Evolutionary conservation across 2,888 invertebrate genomes (phyloP).

Genomic region (Platycnemis pennipes): DNA sequence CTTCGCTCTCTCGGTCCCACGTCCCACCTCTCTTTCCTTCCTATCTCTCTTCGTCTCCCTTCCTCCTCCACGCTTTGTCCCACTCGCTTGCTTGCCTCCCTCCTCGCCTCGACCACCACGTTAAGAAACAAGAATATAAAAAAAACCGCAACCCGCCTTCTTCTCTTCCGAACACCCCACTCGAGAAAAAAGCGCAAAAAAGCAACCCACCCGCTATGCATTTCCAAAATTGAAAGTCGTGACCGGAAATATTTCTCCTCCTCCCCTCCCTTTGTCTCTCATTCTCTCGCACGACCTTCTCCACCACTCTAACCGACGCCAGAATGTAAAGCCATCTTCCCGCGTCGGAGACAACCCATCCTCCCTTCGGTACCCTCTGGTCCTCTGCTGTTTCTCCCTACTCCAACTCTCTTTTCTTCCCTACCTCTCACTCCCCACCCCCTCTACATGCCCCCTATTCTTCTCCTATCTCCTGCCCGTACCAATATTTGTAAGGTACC

Average conservation of each 20-base stretch:
- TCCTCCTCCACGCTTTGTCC: neutral
- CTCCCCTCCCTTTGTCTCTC: neutral
- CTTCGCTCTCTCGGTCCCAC: neutral
- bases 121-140: neutral
- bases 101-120: neutral
- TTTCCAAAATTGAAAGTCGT: slow-evolving; percentile 65
- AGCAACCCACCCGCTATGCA: slow-evolving; percentile 31
- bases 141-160: neutral
- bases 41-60: neutral
- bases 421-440: neutral
- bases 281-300: neutral
- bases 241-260: slow-evolving; percentile 58
- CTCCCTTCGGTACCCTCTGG: neutral
- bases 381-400: neutral
- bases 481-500: too few species aligned
- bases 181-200: neutral
- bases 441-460: neutral
- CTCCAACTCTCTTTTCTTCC: neutral
- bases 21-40: neutral
- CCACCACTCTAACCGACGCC: neutral
- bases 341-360: neutral
- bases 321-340: neutral
- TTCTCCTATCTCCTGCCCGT: too few species aligned
- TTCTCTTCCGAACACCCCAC: neutral
- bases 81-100: neutral